A percentile compares a stretch with the other conserved stretches of the same genome.
Conservation (phyloP, 2,797 vertebrate species). For the Lacerta viridis region DNA sequence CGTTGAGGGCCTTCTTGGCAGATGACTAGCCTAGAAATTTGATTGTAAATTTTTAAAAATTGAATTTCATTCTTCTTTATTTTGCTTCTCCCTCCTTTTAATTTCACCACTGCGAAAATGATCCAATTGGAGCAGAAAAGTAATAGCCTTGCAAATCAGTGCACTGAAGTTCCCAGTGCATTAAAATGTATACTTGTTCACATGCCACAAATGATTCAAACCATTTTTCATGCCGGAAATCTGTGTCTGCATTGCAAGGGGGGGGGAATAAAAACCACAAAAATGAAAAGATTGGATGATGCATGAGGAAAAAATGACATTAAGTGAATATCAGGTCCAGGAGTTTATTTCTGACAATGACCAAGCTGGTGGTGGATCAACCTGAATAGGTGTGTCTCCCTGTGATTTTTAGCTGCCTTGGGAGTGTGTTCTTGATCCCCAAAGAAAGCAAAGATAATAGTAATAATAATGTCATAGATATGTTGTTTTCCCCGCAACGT, state of each 20-base stretch:
- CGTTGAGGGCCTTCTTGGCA: not conserved
- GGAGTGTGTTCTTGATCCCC: constrained; percentile 54
- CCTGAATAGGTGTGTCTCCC: constrained; percentile 71
- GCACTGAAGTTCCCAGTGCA: not conserved
- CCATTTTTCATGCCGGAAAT: not conserved
- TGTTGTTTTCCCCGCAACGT: not conserved
- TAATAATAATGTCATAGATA: not conserved
- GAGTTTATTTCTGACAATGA: not conserved
- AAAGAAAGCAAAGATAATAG: constrained; percentile 63
- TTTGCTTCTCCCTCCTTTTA: not conserved
- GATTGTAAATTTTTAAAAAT: not conserved
- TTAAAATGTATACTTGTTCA: not conserved
- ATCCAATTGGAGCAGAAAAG: not conserved
- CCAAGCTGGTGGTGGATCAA: constrained; percentile 43
- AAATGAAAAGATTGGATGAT: not conserved
- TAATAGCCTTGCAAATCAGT: not conserved
- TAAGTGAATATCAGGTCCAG: not conserved
- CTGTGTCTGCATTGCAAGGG: not conserved
- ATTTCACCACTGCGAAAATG: not conserved
- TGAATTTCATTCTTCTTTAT: not conserved
- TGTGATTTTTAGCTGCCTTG: constrained; percentile 65
- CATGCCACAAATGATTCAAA: not conserved
- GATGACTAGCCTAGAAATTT: not conserved
- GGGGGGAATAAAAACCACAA: not conserved
- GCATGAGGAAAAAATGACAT: not conserved